phyloP scores from a whole-genome alignment of 2,888 invertebrate species.

The Scaptomyza polygonia region DNA sequence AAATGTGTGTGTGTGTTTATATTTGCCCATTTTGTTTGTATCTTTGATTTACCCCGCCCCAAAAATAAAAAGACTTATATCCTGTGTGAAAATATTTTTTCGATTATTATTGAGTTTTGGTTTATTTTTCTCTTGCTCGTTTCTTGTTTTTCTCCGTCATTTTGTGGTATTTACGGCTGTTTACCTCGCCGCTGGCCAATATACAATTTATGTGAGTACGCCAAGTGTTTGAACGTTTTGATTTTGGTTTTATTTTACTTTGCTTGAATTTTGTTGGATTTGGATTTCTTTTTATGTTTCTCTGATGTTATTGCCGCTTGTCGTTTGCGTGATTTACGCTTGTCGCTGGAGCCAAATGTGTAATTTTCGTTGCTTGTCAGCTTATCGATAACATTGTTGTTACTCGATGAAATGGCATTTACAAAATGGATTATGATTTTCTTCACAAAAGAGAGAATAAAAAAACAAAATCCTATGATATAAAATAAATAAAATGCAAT shows the following conservation, averaged over 20 bases:
- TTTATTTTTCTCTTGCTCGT: constrained; percentile 42
- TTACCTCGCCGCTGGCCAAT: constrained; percentile 76
- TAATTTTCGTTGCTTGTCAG: constrained; percentile 61
- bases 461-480: background rate
- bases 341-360: constrained; percentile 61
- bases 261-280: constrained; percentile 23
- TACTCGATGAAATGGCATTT: constrained; percentile 10
- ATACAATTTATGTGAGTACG: constrained; percentile 73
- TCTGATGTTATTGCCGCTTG: constrained; percentile 70
- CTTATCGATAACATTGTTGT: constrained; percentile 35
- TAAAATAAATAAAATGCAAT: background rate
- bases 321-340: constrained; percentile 77
- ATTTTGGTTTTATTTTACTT: constrained; percentile 20
- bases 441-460: too few species aligned
- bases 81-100: constrained; percentile 66
- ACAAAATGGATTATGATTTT: background rate
- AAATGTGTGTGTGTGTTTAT: constrained; percentile 47
- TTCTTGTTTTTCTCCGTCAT: constrained; percentile 25
- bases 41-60: constrained; percentile 61
- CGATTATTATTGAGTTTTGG: constrained; percentile 76
- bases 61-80: constrained; percentile 8
- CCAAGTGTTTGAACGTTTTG: constrained; percentile 48
- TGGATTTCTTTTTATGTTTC: constrained; percentile 42
- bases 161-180: constrained; percentile 71
- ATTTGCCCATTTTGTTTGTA: constrained; percentile 75